Percentiles rank a stretch among this genome's conserved stretches.
Evolutionary conservation across 2,797 vertebrate genomes (phyloP).

Genomic region (Dendrocincla tyrannina): DNA sequence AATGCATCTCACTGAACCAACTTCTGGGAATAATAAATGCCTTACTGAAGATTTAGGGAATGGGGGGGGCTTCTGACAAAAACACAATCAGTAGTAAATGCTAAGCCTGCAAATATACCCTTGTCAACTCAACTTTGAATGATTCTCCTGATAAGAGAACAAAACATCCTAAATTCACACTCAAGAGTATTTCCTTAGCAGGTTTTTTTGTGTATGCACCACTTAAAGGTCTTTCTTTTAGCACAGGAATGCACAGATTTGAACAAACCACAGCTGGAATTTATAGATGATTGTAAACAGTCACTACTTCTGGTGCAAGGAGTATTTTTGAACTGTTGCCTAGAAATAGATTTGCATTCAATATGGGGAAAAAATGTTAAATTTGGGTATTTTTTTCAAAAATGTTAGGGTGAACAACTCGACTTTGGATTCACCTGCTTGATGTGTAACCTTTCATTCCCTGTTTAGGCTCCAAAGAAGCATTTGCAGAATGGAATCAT

Average conservation of each 20-base stretch:
- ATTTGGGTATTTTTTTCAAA: background rate
- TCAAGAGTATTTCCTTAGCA: background rate
- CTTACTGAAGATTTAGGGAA: background rate
- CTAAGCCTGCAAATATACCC: background rate
- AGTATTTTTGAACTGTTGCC: background rate
- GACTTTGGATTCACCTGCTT: background rate
- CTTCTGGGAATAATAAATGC: background rate
- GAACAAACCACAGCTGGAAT: background rate
- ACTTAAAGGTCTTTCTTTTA: background rate
- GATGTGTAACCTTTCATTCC: background rate
- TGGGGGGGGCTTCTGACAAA: background rate
- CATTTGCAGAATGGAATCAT: conserved; percentile 97
- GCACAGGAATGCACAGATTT: background rate
- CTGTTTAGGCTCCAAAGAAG: conserved; percentile 88
- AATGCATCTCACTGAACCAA: background rate
- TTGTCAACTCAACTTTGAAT: background rate
- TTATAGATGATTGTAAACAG: background rate
- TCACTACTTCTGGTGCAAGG: background rate
- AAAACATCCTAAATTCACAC: background rate
- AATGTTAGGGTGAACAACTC: background rate
- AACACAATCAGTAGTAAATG: background rate
- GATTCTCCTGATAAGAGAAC: background rate
- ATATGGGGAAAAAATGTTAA: background rate
- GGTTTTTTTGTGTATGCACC: background rate
- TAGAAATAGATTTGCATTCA: background rate